Percentiles rank a stretch among this genome's conserved stretches.
These are phyloP conservation scores for Menidia menidia DNA, from an alignment of 2,797 vertebrate genomes.

Conservation along the genomic window DNA sequence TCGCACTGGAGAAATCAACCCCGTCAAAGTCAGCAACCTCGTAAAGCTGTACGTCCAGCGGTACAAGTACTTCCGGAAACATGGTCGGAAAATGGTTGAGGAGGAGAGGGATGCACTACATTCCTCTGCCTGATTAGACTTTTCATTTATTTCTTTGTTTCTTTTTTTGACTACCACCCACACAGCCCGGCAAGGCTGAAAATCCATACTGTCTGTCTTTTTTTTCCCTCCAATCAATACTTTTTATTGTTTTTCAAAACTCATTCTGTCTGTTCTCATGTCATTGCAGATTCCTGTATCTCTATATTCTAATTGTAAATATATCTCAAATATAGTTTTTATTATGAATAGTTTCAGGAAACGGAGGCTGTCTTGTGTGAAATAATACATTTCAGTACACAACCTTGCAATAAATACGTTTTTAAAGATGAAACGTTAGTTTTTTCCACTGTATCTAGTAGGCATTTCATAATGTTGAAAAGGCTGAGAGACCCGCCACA, in stretches of 20 bases:
- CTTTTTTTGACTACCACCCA: no score
- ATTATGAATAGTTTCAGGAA: constrained; percentile 42
- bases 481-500: constrained; percentile 15
- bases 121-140: constrained; percentile 68
- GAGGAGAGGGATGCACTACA: constrained; percentile 78
- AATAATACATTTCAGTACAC: constrained; percentile 26
- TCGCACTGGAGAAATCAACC: constrained; percentile 95
- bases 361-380: constrained; percentile 22
- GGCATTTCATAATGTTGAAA: no score
- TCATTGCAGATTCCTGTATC: constrained; percentile 34
- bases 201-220: background rate
- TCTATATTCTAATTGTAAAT: constrained; percentile 73
- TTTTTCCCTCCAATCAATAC: background rate
- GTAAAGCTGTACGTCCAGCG: constrained; percentile 93
- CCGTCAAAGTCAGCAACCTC: constrained; percentile 93
- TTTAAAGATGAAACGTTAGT: constrained; percentile 28
- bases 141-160: background rate
- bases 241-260: constrained; percentile 44
- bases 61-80: constrained; percentile 95
- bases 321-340: constrained; percentile 56
- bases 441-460: background rate
- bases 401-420: constrained; percentile 51
- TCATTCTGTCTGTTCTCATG: constrained; percentile 35
- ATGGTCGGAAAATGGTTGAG: constrained; percentile 90
- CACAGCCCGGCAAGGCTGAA: no score